Percentiles rank a stretch among this genome's conserved stretches.
These are phyloP conservation scores for Drosophila sturtevanti DNA, from an alignment of 1,140 invertebrate genomes.

Conservation along the genomic window DNA sequence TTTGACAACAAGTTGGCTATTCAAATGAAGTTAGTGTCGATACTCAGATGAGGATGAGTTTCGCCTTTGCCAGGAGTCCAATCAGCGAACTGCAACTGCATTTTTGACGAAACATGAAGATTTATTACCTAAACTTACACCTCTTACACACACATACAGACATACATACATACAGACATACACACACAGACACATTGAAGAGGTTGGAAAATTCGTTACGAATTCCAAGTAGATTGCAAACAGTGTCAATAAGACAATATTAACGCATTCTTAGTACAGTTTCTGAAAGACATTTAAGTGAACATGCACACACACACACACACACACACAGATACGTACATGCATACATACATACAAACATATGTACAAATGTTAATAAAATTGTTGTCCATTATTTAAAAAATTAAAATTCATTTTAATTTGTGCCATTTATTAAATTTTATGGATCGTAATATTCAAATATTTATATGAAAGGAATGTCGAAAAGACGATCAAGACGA, in stretches of 20 bases:
- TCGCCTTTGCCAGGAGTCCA: constrained; percentile 5
- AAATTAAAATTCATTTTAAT: no score
- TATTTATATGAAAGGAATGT: no score
- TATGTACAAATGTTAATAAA: no score
- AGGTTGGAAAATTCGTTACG: not conserved
- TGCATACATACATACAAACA: no score
- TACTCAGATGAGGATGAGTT: constrained; percentile 7
- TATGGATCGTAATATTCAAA: no score
- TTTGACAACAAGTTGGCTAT: constrained; percentile 22
- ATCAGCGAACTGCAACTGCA: constrained; percentile 7
- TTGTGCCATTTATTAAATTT: no score
- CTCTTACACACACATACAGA: not conserved
- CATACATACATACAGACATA: not conserved
- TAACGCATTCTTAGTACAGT: not conserved
- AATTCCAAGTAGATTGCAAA: not conserved
- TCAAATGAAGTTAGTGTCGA: constrained; percentile 17
- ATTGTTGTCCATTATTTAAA: no score
- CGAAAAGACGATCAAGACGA: no score
- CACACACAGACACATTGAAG: not conserved
- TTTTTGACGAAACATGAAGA: constrained; percentile 8
- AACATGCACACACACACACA: no score
- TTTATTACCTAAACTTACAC: constrained; percentile 12
- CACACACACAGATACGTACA: no score
- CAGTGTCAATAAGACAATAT: not conserved
- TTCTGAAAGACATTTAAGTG: not conserved